A percentile compares a stretch with the other conserved stretches of the same genome.
These are phyloP conservation scores for Buteo buteo DNA, from an alignment of 2,113 vertebrate genomes.

Conservation along the genomic window DNA sequence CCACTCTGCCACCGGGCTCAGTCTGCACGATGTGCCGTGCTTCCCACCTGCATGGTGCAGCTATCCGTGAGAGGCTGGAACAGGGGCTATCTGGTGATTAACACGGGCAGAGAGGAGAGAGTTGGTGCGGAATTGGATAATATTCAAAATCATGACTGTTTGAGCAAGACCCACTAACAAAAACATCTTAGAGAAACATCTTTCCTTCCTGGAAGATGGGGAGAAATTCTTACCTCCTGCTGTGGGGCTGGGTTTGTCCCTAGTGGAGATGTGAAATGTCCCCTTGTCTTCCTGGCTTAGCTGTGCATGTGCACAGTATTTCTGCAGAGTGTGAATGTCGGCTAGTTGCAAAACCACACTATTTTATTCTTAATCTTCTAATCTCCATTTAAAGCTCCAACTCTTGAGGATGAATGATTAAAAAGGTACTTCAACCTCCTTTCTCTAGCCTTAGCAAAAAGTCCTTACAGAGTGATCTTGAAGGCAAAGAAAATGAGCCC, in stretches of 20 bases:
- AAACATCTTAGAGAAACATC: not conserved
- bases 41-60: not conserved
- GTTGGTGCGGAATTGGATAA: not conserved
- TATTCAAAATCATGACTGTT: not conserved
- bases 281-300: not conserved
- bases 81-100: not conserved
- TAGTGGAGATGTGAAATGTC: not conserved
- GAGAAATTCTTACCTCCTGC: not conserved
- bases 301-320: not conserved
- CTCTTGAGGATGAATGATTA: not conserved
- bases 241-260: not conserved
- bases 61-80: not conserved
- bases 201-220: not conserved
- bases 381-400: not conserved
- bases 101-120: not conserved
- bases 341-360: not conserved
- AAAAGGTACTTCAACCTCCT: not conserved
- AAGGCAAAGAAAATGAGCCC: conserved; percentile 9
- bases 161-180: not conserved
- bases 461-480: not conserved
- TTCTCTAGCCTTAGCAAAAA: conserved; percentile 9
- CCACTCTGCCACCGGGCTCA: fast-evolving
- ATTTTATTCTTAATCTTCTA: not conserved
- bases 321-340: not conserved
- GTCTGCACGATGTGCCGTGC: not conserved